Evolutionary conservation across 2,113 vertebrate genomes (phyloP), one percentile per base, ranked within the genome.

Genomic region (Semnopithecus entellus): DNA sequence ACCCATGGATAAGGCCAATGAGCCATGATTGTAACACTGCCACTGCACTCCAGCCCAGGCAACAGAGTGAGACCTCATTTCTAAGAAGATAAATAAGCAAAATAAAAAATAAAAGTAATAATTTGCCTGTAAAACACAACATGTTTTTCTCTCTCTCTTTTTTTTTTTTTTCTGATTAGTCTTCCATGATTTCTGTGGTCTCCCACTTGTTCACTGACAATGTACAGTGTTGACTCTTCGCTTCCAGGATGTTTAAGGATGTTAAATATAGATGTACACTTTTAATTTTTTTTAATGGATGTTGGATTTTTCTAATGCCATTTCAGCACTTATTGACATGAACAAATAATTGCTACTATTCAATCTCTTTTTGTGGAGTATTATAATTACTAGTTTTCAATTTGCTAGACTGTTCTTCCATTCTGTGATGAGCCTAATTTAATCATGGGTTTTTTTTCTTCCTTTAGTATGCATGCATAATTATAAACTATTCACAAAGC

Each of bases 271-370:
- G 78, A 66, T 75, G 50, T 16, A 8, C 81, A 45, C 52, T 90
- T 93, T 79, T 80, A 90, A 90, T 66, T 94, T 68, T 70, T 70
- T 91, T 64, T 32, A 93, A 73, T 73, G 45, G 35, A 55, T 90
- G 25, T 78, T 83, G 12, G 22, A 79, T 55, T 96, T 70, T 45
- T 88, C 75, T 75, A 93, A 79, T 85, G 32, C 45, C 82, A 45
- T 82, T 88, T 61, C 61, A 52, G 23, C 30, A 43, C 16, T 17
- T 82, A 40, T 75, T 82, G 35, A 66, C 73, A 68, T 40, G 85
- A 89, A 70, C 35, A 73, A 80, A 55, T 80, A 84, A 95, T 85
- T 84, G 40, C 79, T 66, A 85, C 66, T 59, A 70, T 27, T 79
- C 59, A 52, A 32, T 92, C 43, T 88, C 27, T 79, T 94, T 70